Evolutionary conservation across 2,797 vertebrate species (phyloP).

Genomic region (Sebastes nivosus): DNA sequence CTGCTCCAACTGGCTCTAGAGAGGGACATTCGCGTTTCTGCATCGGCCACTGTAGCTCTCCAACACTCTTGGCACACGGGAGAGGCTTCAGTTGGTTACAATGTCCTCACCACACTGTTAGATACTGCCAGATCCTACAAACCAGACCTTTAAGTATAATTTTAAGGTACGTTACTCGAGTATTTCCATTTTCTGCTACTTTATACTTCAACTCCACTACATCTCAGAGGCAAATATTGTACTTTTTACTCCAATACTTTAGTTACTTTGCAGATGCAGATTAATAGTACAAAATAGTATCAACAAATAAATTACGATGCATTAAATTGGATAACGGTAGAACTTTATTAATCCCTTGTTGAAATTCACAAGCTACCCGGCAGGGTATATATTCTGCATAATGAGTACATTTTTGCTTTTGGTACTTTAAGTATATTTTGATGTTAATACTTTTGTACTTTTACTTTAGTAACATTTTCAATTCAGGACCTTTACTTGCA

Average conservation of each 20-base stretch:
- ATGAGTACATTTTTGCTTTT: not conserved
- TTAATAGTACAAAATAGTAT: not conserved
- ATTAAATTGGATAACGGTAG: not conserved
- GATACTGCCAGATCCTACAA: too few species aligned
- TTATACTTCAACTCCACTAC: not conserved
- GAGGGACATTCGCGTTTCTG: rapidly evolving
- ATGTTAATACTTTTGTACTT: not conserved
- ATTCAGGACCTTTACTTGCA: too few species aligned
- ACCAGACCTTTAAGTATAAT: too few species aligned
- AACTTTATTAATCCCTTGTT: not conserved
- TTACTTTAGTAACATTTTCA: not conserved
- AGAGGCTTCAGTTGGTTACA: too few species aligned
- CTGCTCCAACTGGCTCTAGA: too few species aligned
- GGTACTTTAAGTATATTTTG: not conserved
- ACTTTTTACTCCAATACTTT: too few species aligned
- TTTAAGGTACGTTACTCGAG: too few species aligned
- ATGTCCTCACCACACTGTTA: too few species aligned
- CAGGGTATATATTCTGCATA: not conserved
- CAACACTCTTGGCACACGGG: rapidly evolving
- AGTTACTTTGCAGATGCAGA: not conserved
- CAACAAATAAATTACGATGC: not conserved
- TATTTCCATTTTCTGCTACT: not conserved
- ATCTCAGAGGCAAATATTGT: not conserved
- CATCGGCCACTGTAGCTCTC: too few species aligned
- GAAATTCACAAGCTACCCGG: too few species aligned